A percentile compares a stretch with the other conserved stretches of the same genome.
Conservation (phyloP, 2,797 vertebrate species). For the Cyclura pinguis region DNA sequence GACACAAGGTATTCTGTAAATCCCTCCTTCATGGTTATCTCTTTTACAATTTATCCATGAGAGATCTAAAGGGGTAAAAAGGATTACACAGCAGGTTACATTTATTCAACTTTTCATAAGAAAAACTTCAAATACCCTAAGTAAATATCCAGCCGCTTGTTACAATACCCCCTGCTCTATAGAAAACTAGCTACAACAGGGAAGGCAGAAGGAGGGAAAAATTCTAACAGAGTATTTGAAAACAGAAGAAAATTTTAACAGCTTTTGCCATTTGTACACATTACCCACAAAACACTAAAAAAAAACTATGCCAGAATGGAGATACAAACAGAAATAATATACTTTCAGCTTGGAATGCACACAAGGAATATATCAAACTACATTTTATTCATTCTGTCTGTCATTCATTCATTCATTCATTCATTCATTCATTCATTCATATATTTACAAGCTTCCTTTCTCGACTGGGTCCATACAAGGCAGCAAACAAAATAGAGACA, state of each 20-base stretch:
- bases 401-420: background rate
- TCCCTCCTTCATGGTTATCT: conserved; percentile 51
- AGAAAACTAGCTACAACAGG: conserved; percentile 8
- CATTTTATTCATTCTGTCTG: background rate
- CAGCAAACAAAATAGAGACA: background rate
- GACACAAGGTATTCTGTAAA: conserved; percentile 47
- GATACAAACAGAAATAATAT: background rate
- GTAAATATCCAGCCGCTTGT: conserved; percentile 5
- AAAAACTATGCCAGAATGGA: background rate
- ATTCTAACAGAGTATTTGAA: background rate
- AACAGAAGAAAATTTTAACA: conserved; percentile 13
- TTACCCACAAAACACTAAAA: background rate
- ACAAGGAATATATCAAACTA: background rate
- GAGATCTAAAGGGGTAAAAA: conserved; percentile 59
- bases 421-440: background rate
- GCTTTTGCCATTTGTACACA: background rate
- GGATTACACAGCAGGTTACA: background rate
- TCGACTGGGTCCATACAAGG: background rate
- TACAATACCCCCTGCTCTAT: background rate
- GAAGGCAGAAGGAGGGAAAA: background rate
- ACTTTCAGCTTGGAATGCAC: background rate
- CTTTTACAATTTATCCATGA: conserved; percentile 63
- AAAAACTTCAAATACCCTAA: conserved; percentile 24
- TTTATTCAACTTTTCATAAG: conserved; percentile 49
- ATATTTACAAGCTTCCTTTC: background rate